These are phyloP conservation scores for Drosophila kokeensis DNA, from an alignment of 2,888 invertebrate genomes.

Conservation along the genomic window DNA sequence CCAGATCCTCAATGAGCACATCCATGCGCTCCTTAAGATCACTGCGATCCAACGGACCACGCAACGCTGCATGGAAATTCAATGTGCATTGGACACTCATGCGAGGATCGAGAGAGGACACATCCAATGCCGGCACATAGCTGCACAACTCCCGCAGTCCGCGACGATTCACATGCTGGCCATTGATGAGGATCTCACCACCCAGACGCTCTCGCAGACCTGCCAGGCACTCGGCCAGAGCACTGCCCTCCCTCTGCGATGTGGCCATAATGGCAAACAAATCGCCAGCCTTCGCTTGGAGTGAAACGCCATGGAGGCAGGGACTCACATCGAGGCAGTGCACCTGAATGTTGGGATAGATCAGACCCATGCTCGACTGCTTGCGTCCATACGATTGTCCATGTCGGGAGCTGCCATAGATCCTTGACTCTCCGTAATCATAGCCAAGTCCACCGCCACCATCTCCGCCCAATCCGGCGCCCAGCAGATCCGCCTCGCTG, in stretches of 20 bases:
- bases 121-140: conserved; percentile 84
- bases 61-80: conserved; percentile 91
- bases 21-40: conserved; percentile 92
- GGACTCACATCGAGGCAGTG: conserved; percentile 93
- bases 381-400: conserved; percentile 71
- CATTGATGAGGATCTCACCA: conserved; percentile 94
- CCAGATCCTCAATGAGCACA: conserved; percentile 95
- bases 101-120: conserved; percentile 87
- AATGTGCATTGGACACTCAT: conserved; percentile 96
- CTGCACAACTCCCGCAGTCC: conserved; percentile 90
- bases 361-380: conserved; percentile 83
- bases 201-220: conserved; percentile 89
- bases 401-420: conserved; percentile 81
- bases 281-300: conserved; percentile 96
- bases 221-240: conserved; percentile 93
- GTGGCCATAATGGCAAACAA: conserved; percentile 96
- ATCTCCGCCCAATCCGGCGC: conserved; percentile 86
- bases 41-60: conserved; percentile 84
- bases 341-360: conserved; percentile 85
- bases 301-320: conserved; percentile 89
- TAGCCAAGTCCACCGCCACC: conserved; percentile 70
- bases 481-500: conserved; percentile 94
- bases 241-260: conserved; percentile 93
- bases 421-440: conserved; percentile 83
- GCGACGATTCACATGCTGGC: conserved; percentile 90